phyloP scores from a whole-genome alignment of 2,797 vertebrate species.

The Heliangelus exortis region DNA sequence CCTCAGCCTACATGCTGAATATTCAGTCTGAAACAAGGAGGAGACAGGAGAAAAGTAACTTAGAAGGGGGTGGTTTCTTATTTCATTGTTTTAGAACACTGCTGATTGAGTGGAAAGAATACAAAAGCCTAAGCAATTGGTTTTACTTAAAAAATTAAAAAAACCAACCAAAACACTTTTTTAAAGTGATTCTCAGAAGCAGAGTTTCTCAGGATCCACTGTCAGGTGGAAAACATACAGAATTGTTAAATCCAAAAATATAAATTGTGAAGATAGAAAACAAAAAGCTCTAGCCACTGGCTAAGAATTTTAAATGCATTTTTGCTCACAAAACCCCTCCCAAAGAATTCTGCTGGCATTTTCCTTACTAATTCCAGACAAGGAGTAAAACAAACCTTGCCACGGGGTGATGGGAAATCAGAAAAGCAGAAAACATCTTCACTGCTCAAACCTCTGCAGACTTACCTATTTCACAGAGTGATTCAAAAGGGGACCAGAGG shows the following conservation, averaged over 20 bases:
- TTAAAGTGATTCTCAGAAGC: not conserved
- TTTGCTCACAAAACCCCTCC: not conserved
- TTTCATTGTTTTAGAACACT: not conserved
- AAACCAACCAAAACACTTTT: not conserved
- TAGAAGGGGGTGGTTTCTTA: not conserved
- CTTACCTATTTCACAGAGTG: conserved; percentile 97
- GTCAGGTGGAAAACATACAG: not conserved
- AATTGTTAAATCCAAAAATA: not conserved
- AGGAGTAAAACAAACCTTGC: not conserved
- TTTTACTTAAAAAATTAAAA: not conserved
- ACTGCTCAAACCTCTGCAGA: not conserved
- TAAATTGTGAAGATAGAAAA: not conserved
- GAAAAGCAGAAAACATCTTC: not conserved
- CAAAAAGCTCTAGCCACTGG: not conserved
- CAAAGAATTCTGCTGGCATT: not conserved
- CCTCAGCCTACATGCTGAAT: not conserved
- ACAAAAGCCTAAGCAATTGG: not conserved
- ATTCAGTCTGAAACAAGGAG: not conserved
- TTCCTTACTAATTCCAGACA: not conserved
- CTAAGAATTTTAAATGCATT: not conserved
- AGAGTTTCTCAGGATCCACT: not conserved
- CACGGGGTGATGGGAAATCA: accelerated
- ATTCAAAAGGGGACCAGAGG: conserved; percentile 97
- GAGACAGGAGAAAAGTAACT: not conserved
- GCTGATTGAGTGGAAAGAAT: too few species aligned